phyloP scores from a whole-genome alignment of 2,888 invertebrate species.

The Drosophila peninsularis region DNA sequence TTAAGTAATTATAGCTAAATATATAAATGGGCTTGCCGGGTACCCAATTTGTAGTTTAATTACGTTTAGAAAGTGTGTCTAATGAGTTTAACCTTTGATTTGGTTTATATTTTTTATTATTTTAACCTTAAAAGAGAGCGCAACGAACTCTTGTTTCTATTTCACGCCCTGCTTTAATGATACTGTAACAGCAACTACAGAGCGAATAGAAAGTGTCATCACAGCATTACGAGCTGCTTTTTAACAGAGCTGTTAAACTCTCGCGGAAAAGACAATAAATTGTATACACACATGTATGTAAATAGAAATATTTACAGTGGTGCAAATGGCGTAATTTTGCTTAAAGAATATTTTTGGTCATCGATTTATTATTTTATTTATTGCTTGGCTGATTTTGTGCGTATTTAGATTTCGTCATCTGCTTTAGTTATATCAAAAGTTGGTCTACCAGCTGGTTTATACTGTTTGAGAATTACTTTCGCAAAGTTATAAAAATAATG shows the following conservation, averaged over 20 bases:
- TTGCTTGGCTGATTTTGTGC: not conserved
- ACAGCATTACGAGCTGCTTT: slow-evolving; percentile 1
- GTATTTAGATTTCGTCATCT: not conserved
- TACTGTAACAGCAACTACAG: slow-evolving; percentile 7
- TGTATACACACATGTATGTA: not conserved
- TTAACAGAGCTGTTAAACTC: slow-evolving; percentile 34
- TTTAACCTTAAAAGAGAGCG: slow-evolving; percentile 14
- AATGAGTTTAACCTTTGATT: slow-evolving; percentile 45
- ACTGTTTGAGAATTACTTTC: not conserved
- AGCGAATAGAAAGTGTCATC: slow-evolving; percentile 18
- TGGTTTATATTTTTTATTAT: slow-evolving; percentile 18
- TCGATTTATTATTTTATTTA: not conserved
- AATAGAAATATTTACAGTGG: slow-evolving; percentile 9
- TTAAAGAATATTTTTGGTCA: not conserved
- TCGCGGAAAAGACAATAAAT: slow-evolving; percentile 7
- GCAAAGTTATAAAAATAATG: slow-evolving; percentile 2
- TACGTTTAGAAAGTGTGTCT: slow-evolving; percentile 46
- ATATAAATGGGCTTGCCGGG: not conserved
- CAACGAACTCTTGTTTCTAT: slow-evolving; percentile 27
- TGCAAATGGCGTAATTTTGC: not conserved
- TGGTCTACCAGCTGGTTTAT: not conserved
- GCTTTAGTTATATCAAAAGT: not conserved
- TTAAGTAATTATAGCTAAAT: slow-evolving; percentile 12
- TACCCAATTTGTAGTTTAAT: slow-evolving; percentile 24
- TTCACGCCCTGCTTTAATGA: slow-evolving; percentile 18